A percentile compares a stretch with the other conserved stretches of the same genome.
Conservation (phyloP, 1,140 invertebrate genomes). For the Diploscapter pachys region DNA sequence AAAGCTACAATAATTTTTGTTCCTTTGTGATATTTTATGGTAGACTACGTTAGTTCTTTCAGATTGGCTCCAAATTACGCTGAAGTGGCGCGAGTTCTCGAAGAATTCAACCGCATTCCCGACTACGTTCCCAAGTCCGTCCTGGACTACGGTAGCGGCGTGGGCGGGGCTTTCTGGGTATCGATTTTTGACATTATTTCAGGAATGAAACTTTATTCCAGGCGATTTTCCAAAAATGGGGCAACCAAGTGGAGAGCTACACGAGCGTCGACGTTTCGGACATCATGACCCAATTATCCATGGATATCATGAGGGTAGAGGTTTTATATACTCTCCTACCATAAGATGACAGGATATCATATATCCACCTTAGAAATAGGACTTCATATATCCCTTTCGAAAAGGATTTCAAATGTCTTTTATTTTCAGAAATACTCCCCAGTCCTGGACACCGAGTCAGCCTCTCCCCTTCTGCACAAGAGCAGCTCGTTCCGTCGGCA, state of each 20-base stretch:
- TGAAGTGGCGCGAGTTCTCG: slow-evolving; percentile 10
- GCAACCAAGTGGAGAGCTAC: slow-evolving; percentile 3
- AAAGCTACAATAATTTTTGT: no score
- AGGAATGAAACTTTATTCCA: no score
- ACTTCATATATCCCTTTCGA: not conserved
- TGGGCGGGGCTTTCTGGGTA: slow-evolving; percentile 10
- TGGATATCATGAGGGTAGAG: slow-evolving; percentile 13
- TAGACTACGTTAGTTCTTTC: not conserved
- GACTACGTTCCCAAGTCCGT: slow-evolving; percentile 11
- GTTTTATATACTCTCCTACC: no score
- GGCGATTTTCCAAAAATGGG: not conserved
- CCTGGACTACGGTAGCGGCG: slow-evolving; percentile 15
- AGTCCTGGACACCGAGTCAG: not conserved
- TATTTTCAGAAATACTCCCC: slow-evolving; percentile 5
- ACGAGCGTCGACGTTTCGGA: slow-evolving; percentile 16
- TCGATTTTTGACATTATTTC: not conserved
- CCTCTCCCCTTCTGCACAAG: slow-evolving; percentile 2
- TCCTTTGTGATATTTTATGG: no score
- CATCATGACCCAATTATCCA: slow-evolving; percentile 12
- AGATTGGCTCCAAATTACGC: slow-evolving; percentile 17
- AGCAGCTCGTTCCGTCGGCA: slow-evolving; percentile 10
- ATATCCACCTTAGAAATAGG: no score
- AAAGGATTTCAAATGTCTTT: not conserved
- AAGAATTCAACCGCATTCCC: slow-evolving; percentile 17
- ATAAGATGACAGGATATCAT: no score